These are phyloP conservation scores for Cosmia pyralina DNA, from an alignment of 2,888 invertebrate genomes.

Conservation along the genomic window DNA sequence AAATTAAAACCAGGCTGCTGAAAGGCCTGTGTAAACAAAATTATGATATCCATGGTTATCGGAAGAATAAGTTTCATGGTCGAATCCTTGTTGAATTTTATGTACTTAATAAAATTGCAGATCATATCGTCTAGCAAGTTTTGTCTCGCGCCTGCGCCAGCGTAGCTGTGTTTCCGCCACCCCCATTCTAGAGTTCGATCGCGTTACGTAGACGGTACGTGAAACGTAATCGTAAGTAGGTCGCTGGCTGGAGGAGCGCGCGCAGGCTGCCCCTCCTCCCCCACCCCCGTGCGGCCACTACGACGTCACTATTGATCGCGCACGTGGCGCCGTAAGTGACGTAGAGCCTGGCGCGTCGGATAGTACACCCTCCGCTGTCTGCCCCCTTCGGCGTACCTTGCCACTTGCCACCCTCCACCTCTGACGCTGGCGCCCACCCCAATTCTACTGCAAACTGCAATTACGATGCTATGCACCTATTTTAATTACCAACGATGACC, in stretches of 20 bases:
- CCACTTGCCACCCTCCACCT: slow-evolving; percentile 54
- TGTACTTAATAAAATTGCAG: slow-evolving; percentile 49
- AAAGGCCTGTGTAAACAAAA: not conserved
- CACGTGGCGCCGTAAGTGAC: slow-evolving; percentile 89
- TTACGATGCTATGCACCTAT: slow-evolving; percentile 61
- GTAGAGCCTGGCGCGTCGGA: slow-evolving; percentile 82
- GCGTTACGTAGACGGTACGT: slow-evolving; percentile 87
- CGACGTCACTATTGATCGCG: slow-evolving; percentile 89
- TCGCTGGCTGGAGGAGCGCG: slow-evolving; percentile 83
- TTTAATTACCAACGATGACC: slow-evolving; percentile 50
- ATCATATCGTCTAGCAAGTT: slow-evolving; percentile 62
- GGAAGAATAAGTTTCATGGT: slow-evolving; percentile 44
- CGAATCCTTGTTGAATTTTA: slow-evolving; percentile 49
- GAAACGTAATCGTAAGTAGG: slow-evolving; percentile 88
- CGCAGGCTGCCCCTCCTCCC: slow-evolving; percentile 71
- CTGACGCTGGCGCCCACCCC: slow-evolving; percentile 53
- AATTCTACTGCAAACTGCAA: slow-evolving; percentile 72
- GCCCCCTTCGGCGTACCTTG: slow-evolving; percentile 61
- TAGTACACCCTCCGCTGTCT: slow-evolving; percentile 78
- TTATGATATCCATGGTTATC: not conserved
- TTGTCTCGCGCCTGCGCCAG: slow-evolving; percentile 71
- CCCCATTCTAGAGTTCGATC: slow-evolving; percentile 81
- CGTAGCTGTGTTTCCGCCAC: slow-evolving; percentile 61
- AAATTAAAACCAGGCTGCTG: not conserved
- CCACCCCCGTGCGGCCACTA: slow-evolving; percentile 65